phyloP scores from a whole-genome alignment of 1,140 invertebrate species.

The Pseudomyrmex cubaensis region DNA sequence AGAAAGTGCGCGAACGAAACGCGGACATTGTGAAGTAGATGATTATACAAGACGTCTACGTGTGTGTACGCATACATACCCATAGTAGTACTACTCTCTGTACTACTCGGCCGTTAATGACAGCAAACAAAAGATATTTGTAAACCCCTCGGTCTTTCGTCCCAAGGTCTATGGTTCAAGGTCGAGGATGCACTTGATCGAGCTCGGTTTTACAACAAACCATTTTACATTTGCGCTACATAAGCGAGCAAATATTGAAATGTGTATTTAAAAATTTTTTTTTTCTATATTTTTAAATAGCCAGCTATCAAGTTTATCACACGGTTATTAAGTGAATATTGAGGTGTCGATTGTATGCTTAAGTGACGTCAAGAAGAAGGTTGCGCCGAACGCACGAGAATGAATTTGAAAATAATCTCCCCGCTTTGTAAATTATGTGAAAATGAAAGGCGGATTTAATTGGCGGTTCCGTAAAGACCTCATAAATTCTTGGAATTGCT shows the following conservation, averaged over 20 bases:
- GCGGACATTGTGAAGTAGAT: slow-evolving; percentile 48
- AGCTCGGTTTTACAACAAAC: background rate
- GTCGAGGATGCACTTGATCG: background rate
- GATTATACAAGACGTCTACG: slow-evolving; percentile 52
- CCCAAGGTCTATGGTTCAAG: background rate
- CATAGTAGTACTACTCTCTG: background rate
- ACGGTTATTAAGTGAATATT: too few species aligned
- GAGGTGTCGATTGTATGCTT: too few species aligned
- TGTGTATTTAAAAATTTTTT: background rate
- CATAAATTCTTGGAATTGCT: background rate
- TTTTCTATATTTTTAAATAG: background rate
- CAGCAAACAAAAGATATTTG: background rate
- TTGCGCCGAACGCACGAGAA: too few species aligned
- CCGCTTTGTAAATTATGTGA: background rate
- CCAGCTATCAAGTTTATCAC: background rate
- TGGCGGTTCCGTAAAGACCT: background rate
- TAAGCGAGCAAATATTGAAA: background rate
- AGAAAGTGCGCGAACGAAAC: slow-evolving; percentile 38
- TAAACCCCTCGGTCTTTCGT: background rate
- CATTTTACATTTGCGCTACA: background rate
- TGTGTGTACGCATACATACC: background rate
- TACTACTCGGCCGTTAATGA: background rate
- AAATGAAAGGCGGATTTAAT: background rate
- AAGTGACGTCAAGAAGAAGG: too few species aligned
- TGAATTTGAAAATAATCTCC: too few species aligned